Base-by-base conservation (phyloP, 2,113 vertebrate genomes). In the Lycaon pictus region DNA sequence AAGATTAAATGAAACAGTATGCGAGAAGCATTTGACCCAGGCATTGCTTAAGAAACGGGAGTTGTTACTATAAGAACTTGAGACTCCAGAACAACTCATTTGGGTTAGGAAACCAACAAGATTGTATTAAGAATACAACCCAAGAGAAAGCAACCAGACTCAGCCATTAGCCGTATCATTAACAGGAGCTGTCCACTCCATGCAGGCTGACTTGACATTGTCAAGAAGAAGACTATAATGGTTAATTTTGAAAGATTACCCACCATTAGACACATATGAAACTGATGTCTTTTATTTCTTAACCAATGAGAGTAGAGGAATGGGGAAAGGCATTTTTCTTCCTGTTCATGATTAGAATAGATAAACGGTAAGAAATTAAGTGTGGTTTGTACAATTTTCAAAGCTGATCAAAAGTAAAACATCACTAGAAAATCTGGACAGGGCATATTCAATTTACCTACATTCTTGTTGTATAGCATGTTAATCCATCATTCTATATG, bases 361-460 rank as follows among this genome's bases (percentile, higher is more conserved):
- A 83, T 63, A 87, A 96, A 79, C 4, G 35, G 48, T 56, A 72
- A 82, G 20, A 69, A 86, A 95, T 43, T 79, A 95, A 92, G n/a
- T 9, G n/a, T 93, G 19, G 8, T 25, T 67, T 95, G 9, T 67
- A 89, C 37, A 74, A 83, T 87, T 79, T 79, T 90, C 72, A 95
- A 96, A 87, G n/a, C 35, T 93, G 80, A 37, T 62, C 63, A 88
- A 90, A 93, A 96, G 77, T 77, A 84, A 93, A 96, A 93, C n/a
- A 12, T 53, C 35, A 51, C 65, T 77, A 91, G 80, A 86, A 86
- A 74, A 74, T 37, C 25, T 67, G 76, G 7, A 74, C 56, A 82
- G 3, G 1, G 16, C 55, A 37, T 79, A 69, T 29, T 90, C 81
- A 65, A 7, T 92, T 67, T 86, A 2, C 53, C 76, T 87, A 56